These are phyloP conservation scores for Cyphomyrus plagiostoma DNA, from an alignment of 2,113 vertebrate species.

Conservation along the genomic window DNA sequence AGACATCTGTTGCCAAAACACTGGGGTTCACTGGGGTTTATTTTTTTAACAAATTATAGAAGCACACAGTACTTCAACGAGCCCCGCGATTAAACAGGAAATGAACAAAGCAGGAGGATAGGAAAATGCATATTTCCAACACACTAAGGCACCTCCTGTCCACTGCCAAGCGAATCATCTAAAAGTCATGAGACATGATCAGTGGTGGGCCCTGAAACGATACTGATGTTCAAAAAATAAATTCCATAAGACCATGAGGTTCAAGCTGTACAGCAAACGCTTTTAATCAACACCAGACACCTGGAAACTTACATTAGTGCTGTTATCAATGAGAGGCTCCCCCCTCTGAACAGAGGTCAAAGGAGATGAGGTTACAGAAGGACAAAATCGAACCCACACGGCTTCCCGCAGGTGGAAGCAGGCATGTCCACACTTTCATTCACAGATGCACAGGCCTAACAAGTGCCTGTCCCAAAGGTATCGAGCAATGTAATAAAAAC, in stretches of 20 bases:
- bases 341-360: background rate
- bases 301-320: background rate
- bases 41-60: slow-evolving; percentile 19
- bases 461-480: background rate
- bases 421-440: background rate
- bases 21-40: slow-evolving; percentile 12
- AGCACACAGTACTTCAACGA: background rate
- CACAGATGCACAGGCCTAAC: background rate
- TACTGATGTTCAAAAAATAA: background rate
- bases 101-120: background rate
- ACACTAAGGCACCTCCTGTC: background rate
- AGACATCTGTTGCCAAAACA: slow-evolving; percentile 18
- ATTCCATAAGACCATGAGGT: background rate
- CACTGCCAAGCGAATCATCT: background rate
- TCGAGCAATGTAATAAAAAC: background rate
- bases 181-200: background rate
- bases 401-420: background rate
- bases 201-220: background rate
- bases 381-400: background rate
- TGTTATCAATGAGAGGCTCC: background rate
- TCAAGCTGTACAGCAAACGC: background rate
- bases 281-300: background rate
- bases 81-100: background rate
- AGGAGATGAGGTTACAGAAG: background rate
- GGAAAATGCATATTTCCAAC: background rate